Percentiles rank a stretch among this genome's conserved stretches.
These are phyloP conservation scores for Notothenia rossii DNA, from an alignment of 2,113 vertebrate genomes.

Conservation along the genomic window DNA sequence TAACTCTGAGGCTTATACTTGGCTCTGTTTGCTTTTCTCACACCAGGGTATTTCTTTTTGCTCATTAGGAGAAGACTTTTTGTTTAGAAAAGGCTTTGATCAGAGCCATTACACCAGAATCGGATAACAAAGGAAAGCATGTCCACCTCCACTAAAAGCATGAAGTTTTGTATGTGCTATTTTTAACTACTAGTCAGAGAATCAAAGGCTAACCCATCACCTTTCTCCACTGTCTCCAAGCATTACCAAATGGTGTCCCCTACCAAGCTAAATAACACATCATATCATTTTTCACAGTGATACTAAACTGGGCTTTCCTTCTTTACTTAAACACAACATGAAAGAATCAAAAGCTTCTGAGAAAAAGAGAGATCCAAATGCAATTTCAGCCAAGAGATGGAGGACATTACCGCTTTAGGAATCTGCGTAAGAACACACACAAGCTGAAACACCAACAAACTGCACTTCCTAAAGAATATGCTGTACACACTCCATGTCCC, in stretches of 20 bases:
- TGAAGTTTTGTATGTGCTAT: neutral
- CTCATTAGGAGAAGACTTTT: neutral
- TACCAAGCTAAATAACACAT: neutral
- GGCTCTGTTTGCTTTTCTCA: neutral
- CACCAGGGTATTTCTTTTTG: neutral
- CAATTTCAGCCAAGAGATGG: conserved; percentile 1
- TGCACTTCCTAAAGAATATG: neutral
- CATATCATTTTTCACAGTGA: neutral
- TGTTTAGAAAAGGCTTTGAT: conserved; percentile 3
- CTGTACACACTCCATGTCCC: neutral
- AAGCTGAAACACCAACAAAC: neutral
- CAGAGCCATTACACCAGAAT: neutral
- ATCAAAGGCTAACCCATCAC: neutral
- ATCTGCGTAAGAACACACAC: conserved; percentile 3
- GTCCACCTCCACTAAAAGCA: neutral
- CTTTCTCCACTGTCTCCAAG: neutral
- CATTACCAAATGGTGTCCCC: neutral
- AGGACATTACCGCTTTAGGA: conserved; percentile 3
- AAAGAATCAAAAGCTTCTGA: neutral
- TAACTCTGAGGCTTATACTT: neutral
- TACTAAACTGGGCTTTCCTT: neutral
- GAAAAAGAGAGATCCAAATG: neutral
- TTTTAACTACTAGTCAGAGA: neutral
- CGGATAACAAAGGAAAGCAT: neutral
- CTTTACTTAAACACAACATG: neutral